Conservation (phyloP, 2,797 vertebrate species). For the Setipinna tenuifilis region DNA sequence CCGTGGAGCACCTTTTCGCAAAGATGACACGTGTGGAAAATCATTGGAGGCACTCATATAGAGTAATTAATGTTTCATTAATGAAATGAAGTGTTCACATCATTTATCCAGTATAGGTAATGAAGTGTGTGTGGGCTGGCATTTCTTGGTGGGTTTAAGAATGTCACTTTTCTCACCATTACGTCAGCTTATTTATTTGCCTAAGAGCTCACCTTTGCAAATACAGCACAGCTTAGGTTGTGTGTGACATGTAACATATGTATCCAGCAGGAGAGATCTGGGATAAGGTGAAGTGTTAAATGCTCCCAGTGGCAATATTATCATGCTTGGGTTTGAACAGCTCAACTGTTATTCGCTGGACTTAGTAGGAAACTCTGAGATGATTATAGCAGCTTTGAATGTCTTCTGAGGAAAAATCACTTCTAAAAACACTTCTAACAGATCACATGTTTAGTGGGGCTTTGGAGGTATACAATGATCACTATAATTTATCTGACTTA, state of each 20-base stretch:
- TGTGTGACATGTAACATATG: conserved; percentile 54
- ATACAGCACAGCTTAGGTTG: conserved; percentile 55
- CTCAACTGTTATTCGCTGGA: conserved; percentile 23
- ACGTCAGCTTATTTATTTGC: conserved; percentile 64
- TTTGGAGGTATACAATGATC: neutral
- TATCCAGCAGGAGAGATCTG: conserved; percentile 60
- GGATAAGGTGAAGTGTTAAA: conserved; percentile 30
- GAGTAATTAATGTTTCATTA: conserved; percentile 66
- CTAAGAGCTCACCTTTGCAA: conserved; percentile 46
- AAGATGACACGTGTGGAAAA: conserved; percentile 62
- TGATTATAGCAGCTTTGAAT: conserved; percentile 1
- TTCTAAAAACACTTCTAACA: neutral
- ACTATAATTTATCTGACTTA: neutral
- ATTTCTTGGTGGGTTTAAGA: conserved; percentile 49
- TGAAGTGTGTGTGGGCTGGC: conserved; percentile 64
- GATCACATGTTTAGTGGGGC: neutral
- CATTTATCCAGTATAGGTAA: conserved; percentile 53
- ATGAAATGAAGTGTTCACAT: conserved; percentile 54
- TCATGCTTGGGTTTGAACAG: conserved; percentile 31
- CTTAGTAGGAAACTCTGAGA: neutral
- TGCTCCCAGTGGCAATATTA: conserved; percentile 39
- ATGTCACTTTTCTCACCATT: conserved; percentile 50
- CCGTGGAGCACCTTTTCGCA: conserved; percentile 53
- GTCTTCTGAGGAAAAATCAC: neutral
- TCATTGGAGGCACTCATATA: conserved; percentile 56